Evolutionary conservation across 1,140 invertebrate genomes (phyloP), one percentile per base, ranked within the genome.

Genomic region (Hylaeus anthracinus): DNA sequence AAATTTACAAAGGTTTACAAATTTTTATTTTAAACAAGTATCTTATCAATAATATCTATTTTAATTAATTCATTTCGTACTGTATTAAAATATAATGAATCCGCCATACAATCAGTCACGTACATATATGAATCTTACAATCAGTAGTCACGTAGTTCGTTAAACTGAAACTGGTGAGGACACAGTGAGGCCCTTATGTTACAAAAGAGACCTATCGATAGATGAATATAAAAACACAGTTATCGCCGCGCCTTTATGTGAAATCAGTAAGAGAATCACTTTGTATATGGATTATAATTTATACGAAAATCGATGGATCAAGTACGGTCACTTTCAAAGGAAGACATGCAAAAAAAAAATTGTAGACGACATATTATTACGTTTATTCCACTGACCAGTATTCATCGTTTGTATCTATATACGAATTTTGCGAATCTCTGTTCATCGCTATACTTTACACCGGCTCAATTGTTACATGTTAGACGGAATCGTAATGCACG

Each of bases 401-500:
- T 26, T 26, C 26, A 26, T 26, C 26, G 26, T 26, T 26, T 26
- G 26, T 26, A 26, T 26, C 26, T 26, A 26, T 26, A 26, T 26
- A 26, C 26, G 26, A 26, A 26, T 26, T 26, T 26, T 26, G 26
- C 26, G 26, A 26, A 26, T 26, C 26, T 26, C 26, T 26, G 26
- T 12, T 3, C n/a, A 37, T 41, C 12, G n/a, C 10, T 26, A 8
- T 6, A 43, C n/a, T 65, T 37, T 55, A 65, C 6, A 15, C n/a
- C 39, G 8, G 26, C 12, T 41, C 15, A 8, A 53, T 3, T 37
- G 51, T 66, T 58, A 6, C 43, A 66, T 58, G 55, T 2, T 56
- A 65, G 26, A 74, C 26, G 41, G 12, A 45, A 72, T 61, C 26
- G 60, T 72, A 72, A 72, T 72, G 71, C 71, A 72, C 71, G 14